These are phyloP conservation scores for Marasmarcha lunaedactyla DNA, from an alignment of 2,888 invertebrate species.

Conservation along the genomic window DNA sequence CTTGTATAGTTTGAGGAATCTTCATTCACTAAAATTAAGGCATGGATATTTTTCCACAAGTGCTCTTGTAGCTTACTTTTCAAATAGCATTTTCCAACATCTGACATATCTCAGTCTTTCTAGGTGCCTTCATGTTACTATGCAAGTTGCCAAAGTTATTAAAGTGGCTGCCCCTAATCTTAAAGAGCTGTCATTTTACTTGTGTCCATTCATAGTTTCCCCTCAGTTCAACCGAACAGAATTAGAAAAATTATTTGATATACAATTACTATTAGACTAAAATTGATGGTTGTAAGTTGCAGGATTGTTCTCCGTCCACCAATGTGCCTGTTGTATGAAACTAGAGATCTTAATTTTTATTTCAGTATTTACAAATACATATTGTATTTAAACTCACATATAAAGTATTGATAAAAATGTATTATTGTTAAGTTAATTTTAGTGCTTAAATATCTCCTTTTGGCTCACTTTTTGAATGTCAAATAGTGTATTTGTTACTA, in stretches of 20 bases:
- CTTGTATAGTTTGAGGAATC: slow-evolving; percentile 50
- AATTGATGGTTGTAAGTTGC: slow-evolving; percentile 21
- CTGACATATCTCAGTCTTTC: slow-evolving; percentile 59
- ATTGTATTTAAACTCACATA: no score
- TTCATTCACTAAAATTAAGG: slow-evolving; percentile 57
- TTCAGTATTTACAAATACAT: no score
- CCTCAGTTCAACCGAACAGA: slow-evolving; percentile 55
- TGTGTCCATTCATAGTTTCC: slow-evolving; percentile 60
- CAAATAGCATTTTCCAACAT: slow-evolving; percentile 55
- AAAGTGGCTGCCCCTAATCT: slow-evolving; percentile 60
- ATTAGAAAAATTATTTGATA: slow-evolving; percentile 59
- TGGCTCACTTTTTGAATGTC: no score
- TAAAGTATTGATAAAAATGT: no score
- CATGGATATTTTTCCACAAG: slow-evolving; percentile 65
- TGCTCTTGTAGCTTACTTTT: slow-evolving; percentile 59
- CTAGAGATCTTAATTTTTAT: no score
- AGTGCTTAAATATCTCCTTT: no score
- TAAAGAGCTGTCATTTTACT: slow-evolving; percentile 59
- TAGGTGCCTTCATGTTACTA: slow-evolving; percentile 57
- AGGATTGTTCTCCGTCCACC: slow-evolving; percentile 33
- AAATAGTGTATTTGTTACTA: no score
- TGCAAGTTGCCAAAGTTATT: slow-evolving; percentile 58
- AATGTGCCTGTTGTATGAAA: not conserved
- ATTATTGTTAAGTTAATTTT: no score
- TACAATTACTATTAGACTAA: slow-evolving; percentile 60